Conservation (phyloP, 2,113 vertebrate genomes). For the Percopsis transmontana region DNA sequence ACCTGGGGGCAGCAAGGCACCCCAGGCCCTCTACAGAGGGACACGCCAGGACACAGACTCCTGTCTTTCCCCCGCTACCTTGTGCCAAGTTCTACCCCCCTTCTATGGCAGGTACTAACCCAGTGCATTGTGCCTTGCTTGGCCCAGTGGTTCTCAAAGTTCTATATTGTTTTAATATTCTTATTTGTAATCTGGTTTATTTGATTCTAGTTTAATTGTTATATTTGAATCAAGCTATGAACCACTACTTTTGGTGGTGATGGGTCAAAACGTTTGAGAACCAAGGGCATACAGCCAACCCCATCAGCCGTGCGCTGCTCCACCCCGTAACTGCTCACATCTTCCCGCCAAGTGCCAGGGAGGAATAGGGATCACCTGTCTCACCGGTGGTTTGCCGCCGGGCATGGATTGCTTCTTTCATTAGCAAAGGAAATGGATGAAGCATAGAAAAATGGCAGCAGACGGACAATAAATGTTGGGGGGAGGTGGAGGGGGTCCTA, state of each 20-base stretch:
- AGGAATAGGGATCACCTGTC: constrained; percentile 37
- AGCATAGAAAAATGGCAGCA: constrained; percentile 11
- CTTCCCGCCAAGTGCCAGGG: too few species aligned
- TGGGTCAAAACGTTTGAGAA: too few species aligned
- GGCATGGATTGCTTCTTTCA: constrained; percentile 19
- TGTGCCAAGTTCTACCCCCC: constrained; percentile 79
- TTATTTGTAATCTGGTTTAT: too few species aligned
- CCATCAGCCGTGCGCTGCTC: too few species aligned
- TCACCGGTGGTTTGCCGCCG: constrained; percentile 9
- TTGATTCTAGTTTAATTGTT: too few species aligned
- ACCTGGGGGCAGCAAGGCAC: constrained; percentile 77
- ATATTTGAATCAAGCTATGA: too few species aligned
- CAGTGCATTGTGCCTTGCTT: constrained; percentile 72
- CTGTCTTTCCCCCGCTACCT: constrained; percentile 75
- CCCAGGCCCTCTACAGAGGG: constrained; percentile 78
- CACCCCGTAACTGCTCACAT: too few species aligned
- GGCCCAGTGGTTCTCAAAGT: constrained; percentile 61
- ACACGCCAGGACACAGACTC: constrained; percentile 61
- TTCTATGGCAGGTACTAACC: constrained; percentile 83
- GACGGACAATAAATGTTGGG: constrained; percentile 15
- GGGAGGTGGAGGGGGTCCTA: constrained; percentile 17
- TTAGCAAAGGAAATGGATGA: background rate
- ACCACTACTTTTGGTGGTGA: too few species aligned
- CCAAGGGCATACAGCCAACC: too few species aligned
- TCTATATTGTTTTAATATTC: background rate